Percentiles rank a stretch among this genome's conserved stretches.
phyloP scores from a whole-genome alignment of 2,888 invertebrate genomes.

The Listrodromus nycthemerus region DNA sequence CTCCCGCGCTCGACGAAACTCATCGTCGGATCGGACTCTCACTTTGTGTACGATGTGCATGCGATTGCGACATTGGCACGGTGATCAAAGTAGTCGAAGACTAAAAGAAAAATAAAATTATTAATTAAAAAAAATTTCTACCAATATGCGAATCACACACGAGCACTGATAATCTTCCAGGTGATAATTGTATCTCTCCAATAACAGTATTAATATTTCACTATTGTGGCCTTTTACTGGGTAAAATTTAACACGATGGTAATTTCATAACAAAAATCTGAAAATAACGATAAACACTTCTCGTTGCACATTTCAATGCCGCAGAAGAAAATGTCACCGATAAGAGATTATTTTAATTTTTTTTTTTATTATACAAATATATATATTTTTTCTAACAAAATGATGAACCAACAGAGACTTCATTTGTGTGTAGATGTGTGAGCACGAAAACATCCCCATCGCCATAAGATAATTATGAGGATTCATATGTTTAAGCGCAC shows the following conservation, averaged over 20 bases:
- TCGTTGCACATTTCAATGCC: conserved; percentile 21
- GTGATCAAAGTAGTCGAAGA: conserved; percentile 35
- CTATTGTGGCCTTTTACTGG: conserved; percentile 39
- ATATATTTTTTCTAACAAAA: neutral
- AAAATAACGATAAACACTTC: conserved; percentile 14
- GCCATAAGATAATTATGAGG: conserved; percentile 30
- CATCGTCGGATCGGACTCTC: conserved; percentile 17
- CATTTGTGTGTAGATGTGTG: conserved; percentile 28
- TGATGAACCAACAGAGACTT: neutral
- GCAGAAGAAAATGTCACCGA: neutral
- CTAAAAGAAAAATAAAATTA: conserved; percentile 20
- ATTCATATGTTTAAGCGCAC: conserved; percentile 39
- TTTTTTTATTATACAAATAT: neutral
- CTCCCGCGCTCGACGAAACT: conserved; percentile 4
- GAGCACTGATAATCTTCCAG: conserved; percentile 40
- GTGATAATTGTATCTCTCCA: conserved; percentile 45
- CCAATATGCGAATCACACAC: conserved; percentile 10
- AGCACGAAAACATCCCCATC: conserved; percentile 30
- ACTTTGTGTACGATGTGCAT: conserved; percentile 50
- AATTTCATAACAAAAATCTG: conserved; percentile 56
- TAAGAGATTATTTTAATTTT: neutral
- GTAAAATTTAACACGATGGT: conserved; percentile 50
- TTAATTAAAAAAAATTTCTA: neutral
- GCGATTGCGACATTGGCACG: conserved; percentile 33
- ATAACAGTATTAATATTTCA: conserved; percentile 54